Conservation (phyloP, 37 sponge, comb jelly and placozoan species). For the Axinella damicornis region DNA sequence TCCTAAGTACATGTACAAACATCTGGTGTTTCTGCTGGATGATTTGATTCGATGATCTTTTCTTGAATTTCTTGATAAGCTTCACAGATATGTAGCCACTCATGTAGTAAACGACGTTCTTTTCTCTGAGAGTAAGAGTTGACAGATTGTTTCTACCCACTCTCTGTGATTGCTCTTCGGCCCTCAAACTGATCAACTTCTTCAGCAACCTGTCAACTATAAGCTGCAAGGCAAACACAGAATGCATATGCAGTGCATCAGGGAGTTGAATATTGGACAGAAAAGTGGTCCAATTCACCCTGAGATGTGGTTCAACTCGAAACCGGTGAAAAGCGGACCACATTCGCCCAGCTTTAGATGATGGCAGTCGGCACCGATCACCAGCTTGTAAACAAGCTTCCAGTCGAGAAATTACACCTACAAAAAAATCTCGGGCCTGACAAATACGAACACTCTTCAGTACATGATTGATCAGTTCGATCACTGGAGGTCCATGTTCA, state of each 20-base stretch:
- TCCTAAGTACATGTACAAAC: background rate
- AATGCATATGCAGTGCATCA: background rate
- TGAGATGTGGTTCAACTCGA: background rate
- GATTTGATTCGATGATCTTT: background rate
- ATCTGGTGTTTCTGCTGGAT: background rate
- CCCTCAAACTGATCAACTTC: background rate
- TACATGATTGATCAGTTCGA: too few species aligned
- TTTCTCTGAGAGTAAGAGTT: background rate
- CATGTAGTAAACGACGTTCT: conserved; percentile 18
- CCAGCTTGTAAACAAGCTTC: conserved; percentile 15
- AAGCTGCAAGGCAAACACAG: background rate
- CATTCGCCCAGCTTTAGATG: background rate
- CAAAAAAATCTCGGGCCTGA: background rate
- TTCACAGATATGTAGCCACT: conserved; percentile 12
- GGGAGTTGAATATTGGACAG: background rate
- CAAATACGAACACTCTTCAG: too few species aligned
- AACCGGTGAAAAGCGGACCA: conserved; percentile 20
- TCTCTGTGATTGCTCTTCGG: too few species aligned
- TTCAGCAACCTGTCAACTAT: background rate
- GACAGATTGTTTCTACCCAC: too few species aligned
- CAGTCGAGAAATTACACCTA: background rate
- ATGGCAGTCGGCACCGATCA: background rate
- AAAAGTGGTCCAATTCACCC: too few species aligned
- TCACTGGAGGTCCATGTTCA: too few species aligned
- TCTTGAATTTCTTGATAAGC: conserved; percentile 6